Percentiles rank a stretch among this genome's conserved stretches.
These are phyloP conservation scores for Polypedilum vanderplanki DNA, from an alignment of 1,140 invertebrate species.

Conservation along the genomic window DNA sequence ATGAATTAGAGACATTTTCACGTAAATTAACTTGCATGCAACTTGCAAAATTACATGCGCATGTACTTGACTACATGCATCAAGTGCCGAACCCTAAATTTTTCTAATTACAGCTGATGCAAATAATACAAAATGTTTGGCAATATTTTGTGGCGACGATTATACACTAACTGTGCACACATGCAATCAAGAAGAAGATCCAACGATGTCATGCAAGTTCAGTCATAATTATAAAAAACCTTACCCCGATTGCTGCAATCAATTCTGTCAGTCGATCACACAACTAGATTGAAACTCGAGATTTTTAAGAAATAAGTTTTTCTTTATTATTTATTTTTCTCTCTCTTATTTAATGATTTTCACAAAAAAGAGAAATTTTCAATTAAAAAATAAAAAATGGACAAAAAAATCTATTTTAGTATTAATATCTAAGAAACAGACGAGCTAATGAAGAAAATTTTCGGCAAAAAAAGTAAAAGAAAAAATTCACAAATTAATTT, in stretches of 20 bases:
- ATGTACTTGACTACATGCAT: too few relatives aligned
- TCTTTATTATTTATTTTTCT: not conserved
- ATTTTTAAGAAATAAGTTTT: not conserved
- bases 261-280: constrained; percentile 4
- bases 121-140: constrained; percentile 3
- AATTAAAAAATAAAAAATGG: not conserved
- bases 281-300: not conserved
- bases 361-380: not conserved
- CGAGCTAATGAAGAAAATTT: too few relatives aligned
- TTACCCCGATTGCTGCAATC: constrained; percentile 8
- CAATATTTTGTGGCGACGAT: not conserved
- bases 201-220: not conserved
- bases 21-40: too few relatives aligned
- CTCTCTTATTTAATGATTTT: not conserved
- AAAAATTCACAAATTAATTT: not conserved
- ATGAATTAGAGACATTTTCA: too few relatives aligned
- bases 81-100: too few relatives aligned
- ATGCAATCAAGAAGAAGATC: not conserved
- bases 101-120: not conserved
- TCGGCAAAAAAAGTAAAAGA: not conserved
- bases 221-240: constrained; percentile 9
- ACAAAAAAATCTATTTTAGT: not conserved
- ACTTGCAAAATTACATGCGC: too few relatives aligned
- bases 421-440: too few relatives aligned
- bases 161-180: not conserved